Percentiles rank a stretch among this genome's conserved stretches.
These are phyloP conservation scores for Ennomos erosarius DNA, from an alignment of 2,888 invertebrate genomes.

Conservation along the genomic window DNA sequence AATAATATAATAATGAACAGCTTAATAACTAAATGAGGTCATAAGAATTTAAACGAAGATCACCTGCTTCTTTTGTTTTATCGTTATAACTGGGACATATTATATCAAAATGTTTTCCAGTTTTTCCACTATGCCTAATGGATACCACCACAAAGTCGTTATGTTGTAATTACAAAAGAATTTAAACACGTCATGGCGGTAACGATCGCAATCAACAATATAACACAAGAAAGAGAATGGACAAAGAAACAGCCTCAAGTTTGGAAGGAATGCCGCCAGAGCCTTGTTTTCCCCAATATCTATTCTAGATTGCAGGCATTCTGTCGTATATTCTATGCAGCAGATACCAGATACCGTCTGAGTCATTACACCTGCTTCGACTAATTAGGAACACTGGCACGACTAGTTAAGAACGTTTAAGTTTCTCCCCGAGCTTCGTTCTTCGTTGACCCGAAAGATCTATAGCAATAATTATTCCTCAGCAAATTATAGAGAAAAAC, in stretches of 20 bases:
- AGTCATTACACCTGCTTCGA: slow-evolving; percentile 23
- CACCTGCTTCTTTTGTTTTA: too few species aligned
- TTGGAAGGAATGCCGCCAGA: slow-evolving; percentile 19
- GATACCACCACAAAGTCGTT: too few species aligned
- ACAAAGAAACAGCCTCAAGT: slow-evolving; percentile 24
- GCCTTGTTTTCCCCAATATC: slow-evolving; percentile 15
- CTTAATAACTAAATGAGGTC: too few species aligned
- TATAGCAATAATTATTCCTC: too few species aligned
- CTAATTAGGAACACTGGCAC: slow-evolving; percentile 12
- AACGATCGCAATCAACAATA: slow-evolving; percentile 20
- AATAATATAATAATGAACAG: slow-evolving; percentile 11
- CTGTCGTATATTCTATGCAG: neutral
- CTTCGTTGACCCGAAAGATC: too few species aligned
- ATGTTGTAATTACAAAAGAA: slow-evolving; percentile 30
- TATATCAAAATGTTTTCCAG: too few species aligned
- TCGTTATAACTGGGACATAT: too few species aligned
- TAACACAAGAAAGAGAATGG: slow-evolving; percentile 17
- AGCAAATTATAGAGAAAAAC: too few species aligned
- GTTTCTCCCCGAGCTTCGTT: too few species aligned
- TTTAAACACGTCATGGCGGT: slow-evolving; percentile 29
- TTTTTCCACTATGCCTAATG: too few species aligned
- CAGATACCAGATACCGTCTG: slow-evolving; percentile 3
- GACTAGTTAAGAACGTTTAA: neutral
- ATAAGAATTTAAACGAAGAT: too few species aligned
- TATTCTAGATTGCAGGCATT: neutral